These are phyloP conservation scores for Schizothorax lantsangensis DNA, from an alignment of 2,797 vertebrate genomes.

Conservation along the genomic window DNA sequence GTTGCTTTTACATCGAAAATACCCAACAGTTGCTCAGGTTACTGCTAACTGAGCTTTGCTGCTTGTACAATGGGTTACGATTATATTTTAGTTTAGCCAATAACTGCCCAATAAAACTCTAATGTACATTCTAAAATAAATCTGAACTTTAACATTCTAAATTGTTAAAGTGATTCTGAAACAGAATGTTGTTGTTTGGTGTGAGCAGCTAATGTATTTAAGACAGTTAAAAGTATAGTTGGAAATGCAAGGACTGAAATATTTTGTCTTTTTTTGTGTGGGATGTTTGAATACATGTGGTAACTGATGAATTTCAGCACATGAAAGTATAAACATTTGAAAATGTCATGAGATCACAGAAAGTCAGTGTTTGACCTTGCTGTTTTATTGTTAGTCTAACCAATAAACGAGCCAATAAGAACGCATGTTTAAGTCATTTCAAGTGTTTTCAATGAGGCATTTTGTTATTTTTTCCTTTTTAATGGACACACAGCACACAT, in stretches of 20 bases:
- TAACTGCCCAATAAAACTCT: not conserved
- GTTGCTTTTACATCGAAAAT: not conserved
- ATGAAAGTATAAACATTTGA: conserved; percentile 21
- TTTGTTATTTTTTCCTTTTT: conserved; percentile 61
- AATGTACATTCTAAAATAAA: not conserved
- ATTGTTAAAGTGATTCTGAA: not conserved
- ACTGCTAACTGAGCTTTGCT: not conserved
- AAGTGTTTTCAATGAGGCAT: conserved; percentile 45
- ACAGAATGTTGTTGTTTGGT: not conserved
- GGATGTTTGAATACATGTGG: not conserved
- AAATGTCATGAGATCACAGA: conserved; percentile 35
- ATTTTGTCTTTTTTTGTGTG: not conserved
- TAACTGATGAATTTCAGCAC: not conserved
- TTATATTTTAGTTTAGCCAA: not conserved
- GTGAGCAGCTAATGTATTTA: not conserved
- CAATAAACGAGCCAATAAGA: conserved; percentile 43
- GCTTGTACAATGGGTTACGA: not conserved
- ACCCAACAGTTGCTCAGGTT: not conserved
- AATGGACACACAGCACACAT: conserved; percentile 52
- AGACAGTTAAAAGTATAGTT: not conserved
- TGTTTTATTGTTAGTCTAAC: conserved; percentile 45
- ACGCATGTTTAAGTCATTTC: conserved; percentile 48
- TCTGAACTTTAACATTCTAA: not conserved
- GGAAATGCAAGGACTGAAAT: not conserved
- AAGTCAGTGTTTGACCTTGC: conserved; percentile 30